Conservation (phyloP, 2,888 invertebrate genomes). For the Hololepta plana region DNA sequence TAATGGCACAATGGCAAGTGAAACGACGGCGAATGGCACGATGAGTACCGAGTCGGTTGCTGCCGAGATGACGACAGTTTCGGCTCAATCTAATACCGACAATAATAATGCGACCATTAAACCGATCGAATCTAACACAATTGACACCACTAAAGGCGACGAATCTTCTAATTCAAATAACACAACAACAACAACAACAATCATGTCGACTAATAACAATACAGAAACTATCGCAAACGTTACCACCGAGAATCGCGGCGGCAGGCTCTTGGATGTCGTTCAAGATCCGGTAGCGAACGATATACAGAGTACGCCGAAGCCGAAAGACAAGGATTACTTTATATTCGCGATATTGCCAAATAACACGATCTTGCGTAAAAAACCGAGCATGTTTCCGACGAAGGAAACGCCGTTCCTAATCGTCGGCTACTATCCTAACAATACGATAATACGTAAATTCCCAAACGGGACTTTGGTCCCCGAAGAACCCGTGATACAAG, state of each 20-base stretch:
- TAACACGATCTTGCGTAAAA: slow-evolving; percentile 60
- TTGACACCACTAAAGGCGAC: no score
- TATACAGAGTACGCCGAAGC: slow-evolving; percentile 8
- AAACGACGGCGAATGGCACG: no score
- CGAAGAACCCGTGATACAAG: slow-evolving; percentile 32
- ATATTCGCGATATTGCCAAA: slow-evolving; percentile 62
- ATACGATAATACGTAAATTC: slow-evolving; percentile 60
- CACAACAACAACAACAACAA: no score
- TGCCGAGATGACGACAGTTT: no score
- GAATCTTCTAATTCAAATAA: no score
- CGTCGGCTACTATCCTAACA: slow-evolving; percentile 60
- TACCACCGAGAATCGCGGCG: slow-evolving; percentile 13
- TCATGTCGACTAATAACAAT: no score
- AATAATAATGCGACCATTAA: no score
- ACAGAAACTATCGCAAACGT: not conserved
- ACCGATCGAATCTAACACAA: no score
- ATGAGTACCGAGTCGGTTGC: no score
- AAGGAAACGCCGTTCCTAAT: slow-evolving; percentile 56
- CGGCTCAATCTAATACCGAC: no score
- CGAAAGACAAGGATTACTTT: slow-evolving; percentile 47
- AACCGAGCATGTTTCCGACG: slow-evolving; percentile 45
- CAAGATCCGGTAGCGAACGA: slow-evolving; percentile 10
- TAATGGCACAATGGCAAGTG: no score
- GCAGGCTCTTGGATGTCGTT: slow-evolving; percentile 16
- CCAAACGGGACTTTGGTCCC: slow-evolving; percentile 65